Evolutionary conservation across 2,888 invertebrate genomes (phyloP).

Genomic region (Scrobipalpa atriplicella): DNA sequence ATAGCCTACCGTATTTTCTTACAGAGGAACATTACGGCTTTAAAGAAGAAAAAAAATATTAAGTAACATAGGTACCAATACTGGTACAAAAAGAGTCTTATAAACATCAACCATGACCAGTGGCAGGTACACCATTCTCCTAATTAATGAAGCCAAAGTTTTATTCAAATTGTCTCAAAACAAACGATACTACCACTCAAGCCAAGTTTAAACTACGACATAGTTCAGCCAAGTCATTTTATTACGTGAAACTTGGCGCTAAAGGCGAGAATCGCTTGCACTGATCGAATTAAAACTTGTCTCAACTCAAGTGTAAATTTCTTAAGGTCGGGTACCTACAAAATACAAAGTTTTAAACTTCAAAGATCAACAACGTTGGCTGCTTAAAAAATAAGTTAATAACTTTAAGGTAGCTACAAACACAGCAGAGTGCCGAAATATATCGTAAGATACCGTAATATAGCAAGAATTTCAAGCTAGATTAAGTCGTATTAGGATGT

Average conservation of each 20-base stretch:
- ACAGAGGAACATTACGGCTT: too few species aligned
- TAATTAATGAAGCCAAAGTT: constrained; percentile 36
- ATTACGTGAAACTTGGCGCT: constrained; percentile 26
- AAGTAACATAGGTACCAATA: too few species aligned
- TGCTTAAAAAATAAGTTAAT: too few species aligned
- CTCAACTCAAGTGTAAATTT: constrained; percentile 38
- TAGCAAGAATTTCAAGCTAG: too few species aligned
- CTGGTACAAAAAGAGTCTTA: not conserved
- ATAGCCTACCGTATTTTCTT: too few species aligned
- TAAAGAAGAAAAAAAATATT: too few species aligned
- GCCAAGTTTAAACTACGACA: constrained; percentile 37
- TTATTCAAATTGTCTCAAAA: constrained; percentile 63
- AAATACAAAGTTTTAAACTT: constrained; percentile 13
- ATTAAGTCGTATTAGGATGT: too few species aligned
- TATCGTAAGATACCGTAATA: too few species aligned
- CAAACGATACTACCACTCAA: constrained; percentile 44
- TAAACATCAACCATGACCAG: not conserved
- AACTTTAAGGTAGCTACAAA: too few species aligned
- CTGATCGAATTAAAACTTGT: constrained; percentile 57
- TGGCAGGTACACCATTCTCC: not conserved
- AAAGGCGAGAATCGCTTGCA: constrained; percentile 50
- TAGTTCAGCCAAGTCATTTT: constrained; percentile 49
- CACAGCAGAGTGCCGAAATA: too few species aligned
- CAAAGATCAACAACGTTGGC: too few species aligned
- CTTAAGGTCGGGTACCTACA: constrained; percentile 10